Base-by-base conservation (phyloP, 2,888 invertebrate species). In the Ichneumoninae sp. region DNA sequence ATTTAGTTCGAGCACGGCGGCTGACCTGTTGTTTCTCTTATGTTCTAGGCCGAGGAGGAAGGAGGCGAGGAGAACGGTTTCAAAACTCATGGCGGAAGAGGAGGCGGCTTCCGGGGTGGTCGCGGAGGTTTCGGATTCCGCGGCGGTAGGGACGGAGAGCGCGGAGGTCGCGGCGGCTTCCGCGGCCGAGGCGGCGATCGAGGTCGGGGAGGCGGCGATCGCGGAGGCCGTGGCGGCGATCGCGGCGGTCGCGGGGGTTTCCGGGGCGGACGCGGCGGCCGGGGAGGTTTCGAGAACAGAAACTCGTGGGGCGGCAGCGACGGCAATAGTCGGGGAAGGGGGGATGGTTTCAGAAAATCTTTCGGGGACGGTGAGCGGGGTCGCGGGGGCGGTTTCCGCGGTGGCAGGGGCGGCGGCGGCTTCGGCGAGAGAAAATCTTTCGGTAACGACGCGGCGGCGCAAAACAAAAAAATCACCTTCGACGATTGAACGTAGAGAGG, bases 401-500 rank as follows among this genome's bases (percentile, higher is more conserved):
- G 86, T 22, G 82, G 88, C 36, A 85, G 90, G 3, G 94, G 92
- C 40, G 91, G 93, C 19, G 94, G 95, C 91, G 96, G 96, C 91
- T 96, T 96, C 89, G 96, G 94, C 22, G 89, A 85, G 54, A 90
- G 90, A 71, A 91, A 88, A 85, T 92, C 93, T 3, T 92, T 93
- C 74, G 92, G 91, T 3, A 79, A 76, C 84, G 94, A 94, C 81
- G 94, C 94, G 57, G 90, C 95, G n/a, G 87, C 93, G 83, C 96
- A 96, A 93, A 97, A 97, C 93, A 97, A 97, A 94, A 97, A 97
- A 94, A 97, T 97, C 83, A 95, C 95, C 77, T 97, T 97, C 92
- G 96, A 96, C 85, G 91, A 94, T 92, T 93, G 90, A 93, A 73
- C 81, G 36, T 26, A 30, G 70, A 57, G 70, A 84, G 36, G 13